phyloP scores from a whole-genome alignment of 2,797 vertebrate species.

The Dicrostonyx torquatus region DNA sequence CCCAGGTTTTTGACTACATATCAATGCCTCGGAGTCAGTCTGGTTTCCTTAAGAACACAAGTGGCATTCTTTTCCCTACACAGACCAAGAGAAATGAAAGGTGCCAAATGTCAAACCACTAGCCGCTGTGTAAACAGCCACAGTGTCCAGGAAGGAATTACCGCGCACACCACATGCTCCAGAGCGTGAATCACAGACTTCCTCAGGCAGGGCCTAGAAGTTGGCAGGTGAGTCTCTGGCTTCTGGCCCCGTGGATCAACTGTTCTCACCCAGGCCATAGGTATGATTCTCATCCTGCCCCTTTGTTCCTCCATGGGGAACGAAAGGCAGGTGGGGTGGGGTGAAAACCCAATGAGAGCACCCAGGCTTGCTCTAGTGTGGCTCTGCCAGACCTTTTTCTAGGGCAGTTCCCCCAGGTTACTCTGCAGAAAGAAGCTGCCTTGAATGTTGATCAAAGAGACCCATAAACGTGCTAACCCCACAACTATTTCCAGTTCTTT shows the following conservation, averaged over 20 bases:
- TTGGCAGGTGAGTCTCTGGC: background rate
- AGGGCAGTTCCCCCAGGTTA: background rate
- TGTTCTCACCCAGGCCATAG: background rate
- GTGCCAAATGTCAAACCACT: conserved; percentile 29
- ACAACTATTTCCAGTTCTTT: background rate
- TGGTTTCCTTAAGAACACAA: conserved; percentile 17
- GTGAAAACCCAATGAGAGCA: background rate
- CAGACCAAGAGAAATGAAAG: conserved; percentile 34
- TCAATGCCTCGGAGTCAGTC: background rate
- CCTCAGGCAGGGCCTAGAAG: background rate
- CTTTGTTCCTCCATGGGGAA: conserved; percentile 7
- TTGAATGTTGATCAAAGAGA: background rate
- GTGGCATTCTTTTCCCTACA: background rate
- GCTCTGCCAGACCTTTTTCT: background rate
- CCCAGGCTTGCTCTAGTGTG: background rate
- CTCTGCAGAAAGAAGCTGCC: background rate
- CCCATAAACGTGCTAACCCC: background rate
- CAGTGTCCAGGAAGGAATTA: conserved; percentile 42
- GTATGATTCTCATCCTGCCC: background rate
- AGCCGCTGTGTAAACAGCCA: background rate
- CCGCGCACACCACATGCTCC: background rate
- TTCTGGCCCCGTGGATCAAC: background rate
- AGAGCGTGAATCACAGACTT: background rate
- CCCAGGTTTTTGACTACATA: background rate
- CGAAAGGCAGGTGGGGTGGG: background rate